phyloP scores from a whole-genome alignment of 2,113 vertebrate species.

The Todiramphus saurophagus region DNA sequence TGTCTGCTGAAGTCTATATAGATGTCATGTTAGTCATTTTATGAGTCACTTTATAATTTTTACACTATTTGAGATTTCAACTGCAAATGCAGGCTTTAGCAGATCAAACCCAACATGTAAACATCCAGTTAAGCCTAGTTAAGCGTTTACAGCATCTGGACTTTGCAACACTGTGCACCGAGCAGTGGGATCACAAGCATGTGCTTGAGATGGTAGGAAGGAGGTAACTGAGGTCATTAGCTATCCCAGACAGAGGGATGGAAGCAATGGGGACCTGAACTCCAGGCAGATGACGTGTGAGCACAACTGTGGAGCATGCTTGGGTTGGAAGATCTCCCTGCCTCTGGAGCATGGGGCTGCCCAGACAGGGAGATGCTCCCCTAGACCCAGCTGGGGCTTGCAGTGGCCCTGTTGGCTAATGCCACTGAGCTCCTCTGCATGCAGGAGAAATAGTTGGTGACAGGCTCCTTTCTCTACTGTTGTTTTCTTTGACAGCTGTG shows the following conservation, averaged over 20 bases:
- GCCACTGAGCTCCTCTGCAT: not conserved
- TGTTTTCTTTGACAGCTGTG: not conserved
- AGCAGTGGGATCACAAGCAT: not conserved
- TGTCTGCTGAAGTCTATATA: constrained; percentile 17
- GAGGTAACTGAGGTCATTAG: not conserved
- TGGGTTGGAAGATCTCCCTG: not conserved
- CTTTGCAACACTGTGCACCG: accelerated
- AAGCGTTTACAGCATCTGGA: not conserved
- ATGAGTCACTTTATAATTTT: constrained; percentile 17
- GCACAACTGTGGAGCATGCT: not conserved
- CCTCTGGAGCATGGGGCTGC: accelerated
- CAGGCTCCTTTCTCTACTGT: not conserved
- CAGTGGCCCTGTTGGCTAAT: not conserved
- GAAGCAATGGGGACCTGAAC: not conserved
- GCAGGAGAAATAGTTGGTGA: not conserved
- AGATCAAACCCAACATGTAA: not conserved
- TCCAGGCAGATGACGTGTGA: not conserved
- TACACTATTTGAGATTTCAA: constrained; percentile 15
- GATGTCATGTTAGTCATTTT: constrained; percentile 26
- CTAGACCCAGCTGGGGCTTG: accelerated
- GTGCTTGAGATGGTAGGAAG: not conserved
- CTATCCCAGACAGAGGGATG: not conserved
- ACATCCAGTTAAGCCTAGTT: not conserved
- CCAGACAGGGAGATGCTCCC: not conserved
- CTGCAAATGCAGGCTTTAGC: not conserved